Conservation (phyloP, 1,140 invertebrate genomes). For the Meloidogyne chitwoodi region DNA sequence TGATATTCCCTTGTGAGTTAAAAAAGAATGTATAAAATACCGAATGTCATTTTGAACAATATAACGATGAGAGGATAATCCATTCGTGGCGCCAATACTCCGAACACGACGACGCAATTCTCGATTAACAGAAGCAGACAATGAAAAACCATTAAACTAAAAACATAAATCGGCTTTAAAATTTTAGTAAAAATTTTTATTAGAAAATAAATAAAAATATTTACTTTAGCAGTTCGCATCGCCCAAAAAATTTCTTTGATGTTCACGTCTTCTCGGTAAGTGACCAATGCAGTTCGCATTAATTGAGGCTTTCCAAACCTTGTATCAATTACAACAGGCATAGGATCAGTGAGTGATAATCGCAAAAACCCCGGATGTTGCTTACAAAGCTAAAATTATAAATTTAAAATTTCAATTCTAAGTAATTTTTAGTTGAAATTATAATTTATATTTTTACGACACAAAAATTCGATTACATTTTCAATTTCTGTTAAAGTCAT, state of each 20-base stretch:
- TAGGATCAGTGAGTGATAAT: slow-evolving; percentile 90
- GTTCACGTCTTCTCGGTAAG: slow-evolving; percentile 90
- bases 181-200: too few relatives aligned
- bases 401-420: too few relatives aligned
- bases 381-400: slow-evolving; percentile 75
- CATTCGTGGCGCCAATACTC: slow-evolving; percentile 81
- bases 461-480: slow-evolving; percentile 65
- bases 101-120: slow-evolving; percentile 86
- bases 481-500: slow-evolving; percentile 95
- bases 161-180: background rate
- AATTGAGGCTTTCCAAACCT: slow-evolving; percentile 68
- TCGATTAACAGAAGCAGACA: slow-evolving; percentile 87
- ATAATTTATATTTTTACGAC: too few relatives aligned
- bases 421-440: too few relatives aligned
- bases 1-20: too few relatives aligned
- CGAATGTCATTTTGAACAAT: slow-evolving; percentile 24
- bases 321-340: slow-evolving; percentile 70
- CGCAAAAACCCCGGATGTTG: slow-evolving; percentile 90
- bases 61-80: slow-evolving; percentile 65
- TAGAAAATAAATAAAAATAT: slow-evolving; percentile 23
- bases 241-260: slow-evolving; percentile 99
- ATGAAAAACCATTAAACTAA: slow-evolving; percentile 81
- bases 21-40: slow-evolving; percentile 67
- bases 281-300: slow-evolving; percentile 94
- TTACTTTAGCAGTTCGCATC: slow-evolving; percentile 85